Percentiles rank a stretch among this genome's conserved stretches.
Evolutionary conservation across 2,888 invertebrate species (phyloP).

Genomic region (Scaptomyza cyrtandrae): DNA sequence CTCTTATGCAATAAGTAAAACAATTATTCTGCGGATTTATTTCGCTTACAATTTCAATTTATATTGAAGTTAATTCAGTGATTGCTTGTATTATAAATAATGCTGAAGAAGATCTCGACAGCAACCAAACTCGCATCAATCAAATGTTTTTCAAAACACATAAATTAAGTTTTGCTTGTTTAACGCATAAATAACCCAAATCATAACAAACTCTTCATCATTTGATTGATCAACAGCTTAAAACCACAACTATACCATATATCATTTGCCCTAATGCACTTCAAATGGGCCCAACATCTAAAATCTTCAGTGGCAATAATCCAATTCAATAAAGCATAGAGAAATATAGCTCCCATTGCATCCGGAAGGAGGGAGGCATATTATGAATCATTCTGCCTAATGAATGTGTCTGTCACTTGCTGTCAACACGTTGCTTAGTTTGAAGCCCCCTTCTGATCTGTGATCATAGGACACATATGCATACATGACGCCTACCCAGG

Average conservation of each 20-base stretch:
- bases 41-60: conserved; percentile 5
- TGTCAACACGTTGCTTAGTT: conserved; percentile 74
- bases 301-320: conserved; percentile 31
- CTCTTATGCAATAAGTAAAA: conserved; percentile 41
- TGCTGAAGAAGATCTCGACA: neutral
- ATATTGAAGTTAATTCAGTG: neutral
- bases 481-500: conserved; percentile 8
- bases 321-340: conserved; percentile 4
- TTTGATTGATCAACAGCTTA: conserved; percentile 43
- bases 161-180: conserved; percentile 17
- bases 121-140: neutral
- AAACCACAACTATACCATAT: conserved; percentile 40
- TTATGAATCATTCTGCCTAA: conserved; percentile 74
- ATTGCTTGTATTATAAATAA: neutral
- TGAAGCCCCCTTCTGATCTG: conserved; percentile 34
- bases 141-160: neutral
- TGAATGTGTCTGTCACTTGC: conserved; percentile 80
- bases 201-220: conserved; percentile 26
- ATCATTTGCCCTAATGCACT: conserved; percentile 67
- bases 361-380: conserved; percentile 37
- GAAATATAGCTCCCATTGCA: conserved; percentile 15
- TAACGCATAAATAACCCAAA: conserved; percentile 6
- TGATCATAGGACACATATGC: conserved; percentile 23
- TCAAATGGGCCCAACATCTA: conserved; percentile 62
- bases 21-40: conserved; percentile 31